Evolutionary conservation across 2,888 invertebrate species (phyloP).

Genomic region (Parnassius glacialis): DNA sequence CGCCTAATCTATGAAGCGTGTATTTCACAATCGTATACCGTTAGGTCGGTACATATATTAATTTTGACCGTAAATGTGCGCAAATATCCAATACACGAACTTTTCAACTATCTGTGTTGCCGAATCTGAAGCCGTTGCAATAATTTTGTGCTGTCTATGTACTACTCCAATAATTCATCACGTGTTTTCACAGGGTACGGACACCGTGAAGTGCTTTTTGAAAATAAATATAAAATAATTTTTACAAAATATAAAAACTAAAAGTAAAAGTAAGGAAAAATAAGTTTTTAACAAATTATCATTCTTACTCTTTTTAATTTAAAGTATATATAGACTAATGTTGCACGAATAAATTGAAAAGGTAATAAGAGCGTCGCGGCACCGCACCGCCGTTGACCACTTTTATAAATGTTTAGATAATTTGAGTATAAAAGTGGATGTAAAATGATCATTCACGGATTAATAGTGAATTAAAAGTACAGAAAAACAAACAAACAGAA

Average conservation of each 20-base stretch:
- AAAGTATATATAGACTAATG: not conserved
- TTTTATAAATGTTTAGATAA: constrained; percentile 29
- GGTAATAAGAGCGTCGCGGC: constrained; percentile 42
- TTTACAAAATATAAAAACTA: not conserved
- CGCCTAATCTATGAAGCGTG: constrained; percentile 30
- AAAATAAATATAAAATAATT: constrained; percentile 30
- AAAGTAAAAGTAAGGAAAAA: constrained; percentile 26
- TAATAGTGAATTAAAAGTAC: constrained; percentile 38
- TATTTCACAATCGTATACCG: not conserved
- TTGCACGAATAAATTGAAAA: not conserved
- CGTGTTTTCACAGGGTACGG: constrained; percentile 47
- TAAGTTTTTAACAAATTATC: constrained; percentile 15
- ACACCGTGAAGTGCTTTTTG: constrained; percentile 31
- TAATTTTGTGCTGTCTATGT: constrained; percentile 53
- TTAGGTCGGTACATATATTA: constrained; percentile 3
- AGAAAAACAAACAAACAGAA: constrained; percentile 37
- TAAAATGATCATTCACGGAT: constrained; percentile 34
- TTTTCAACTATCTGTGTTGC: constrained; percentile 39
- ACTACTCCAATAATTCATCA: constrained; percentile 56
- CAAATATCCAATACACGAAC: constrained; percentile 11
- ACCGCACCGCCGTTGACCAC: constrained; percentile 48
- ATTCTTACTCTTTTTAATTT: not conserved
- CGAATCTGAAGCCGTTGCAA: constrained; percentile 49
- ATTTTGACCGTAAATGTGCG: constrained; percentile 26
- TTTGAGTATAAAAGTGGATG: constrained; percentile 30